Evolutionary conservation across 2,888 invertebrate genomes (phyloP).

Genomic region (Caenorhabditis doughertyi): DNA sequence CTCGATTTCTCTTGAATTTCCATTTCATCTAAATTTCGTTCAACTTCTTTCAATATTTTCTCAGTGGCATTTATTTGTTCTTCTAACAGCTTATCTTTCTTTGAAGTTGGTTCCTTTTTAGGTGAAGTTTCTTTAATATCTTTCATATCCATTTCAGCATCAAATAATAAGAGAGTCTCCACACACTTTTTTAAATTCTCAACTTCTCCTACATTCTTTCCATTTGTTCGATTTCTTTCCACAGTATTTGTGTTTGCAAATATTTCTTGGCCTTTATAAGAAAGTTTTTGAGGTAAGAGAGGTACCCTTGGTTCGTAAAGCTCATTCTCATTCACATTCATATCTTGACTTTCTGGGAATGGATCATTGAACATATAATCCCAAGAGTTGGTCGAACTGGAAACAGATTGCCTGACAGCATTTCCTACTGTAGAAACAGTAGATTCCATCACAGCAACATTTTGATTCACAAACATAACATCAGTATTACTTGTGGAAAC

Average conservation of each 20-base stretch:
- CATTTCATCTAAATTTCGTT: constrained; percentile 43
- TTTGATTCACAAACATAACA: constrained; percentile 55
- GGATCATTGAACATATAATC: constrained; percentile 66
- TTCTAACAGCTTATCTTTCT: constrained; percentile 25
- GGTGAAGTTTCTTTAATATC: constrained; percentile 46
- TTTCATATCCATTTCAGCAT: constrained; percentile 63
- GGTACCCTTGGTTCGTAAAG: constrained; percentile 71
- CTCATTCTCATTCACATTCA: constrained; percentile 44
- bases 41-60: constrained; percentile 46
- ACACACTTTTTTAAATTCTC: constrained; percentile 67
- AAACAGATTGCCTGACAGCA: constrained; percentile 46
- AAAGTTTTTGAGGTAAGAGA: constrained; percentile 70
- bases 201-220: constrained; percentile 44
- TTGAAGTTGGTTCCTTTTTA: constrained; percentile 24
- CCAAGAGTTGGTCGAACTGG: constrained; percentile 61
- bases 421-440: constrained; percentile 40
- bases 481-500: constrained; percentile 54
- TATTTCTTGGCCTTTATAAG: constrained; percentile 76
- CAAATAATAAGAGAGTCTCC: constrained; percentile 68
- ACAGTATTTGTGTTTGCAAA: constrained; percentile 52
- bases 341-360: constrained; percentile 62
- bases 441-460: constrained; percentile 36
- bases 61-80: constrained; percentile 45
- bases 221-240: constrained; percentile 17
- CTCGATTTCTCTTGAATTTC: constrained; percentile 26